Percentiles rank a stretch among this genome's conserved stretches.
Conservation (phyloP, 1,140 invertebrate genomes). For the Danaus melanippus region DNA sequence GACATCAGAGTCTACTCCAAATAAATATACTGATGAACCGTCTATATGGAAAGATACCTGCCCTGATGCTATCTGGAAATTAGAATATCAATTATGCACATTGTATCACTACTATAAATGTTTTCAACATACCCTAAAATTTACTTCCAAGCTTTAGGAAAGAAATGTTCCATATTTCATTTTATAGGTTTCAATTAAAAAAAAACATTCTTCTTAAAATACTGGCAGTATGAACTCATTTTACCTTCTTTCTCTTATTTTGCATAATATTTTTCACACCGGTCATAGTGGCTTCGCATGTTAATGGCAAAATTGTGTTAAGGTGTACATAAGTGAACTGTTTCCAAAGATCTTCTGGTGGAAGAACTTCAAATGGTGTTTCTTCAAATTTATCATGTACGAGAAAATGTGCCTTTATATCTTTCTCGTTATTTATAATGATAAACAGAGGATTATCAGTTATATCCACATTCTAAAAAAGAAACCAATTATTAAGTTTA, state of each 20-base stretch:
- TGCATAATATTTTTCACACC: constrained; percentile 73
- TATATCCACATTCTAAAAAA: constrained; percentile 78
- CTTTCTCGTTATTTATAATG: constrained; percentile 72
- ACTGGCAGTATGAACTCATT: constrained; percentile 9
- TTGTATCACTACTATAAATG: background rate
- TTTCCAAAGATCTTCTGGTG: constrained; percentile 74
- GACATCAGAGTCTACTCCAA: constrained; percentile 72
- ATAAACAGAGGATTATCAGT: constrained; percentile 83
- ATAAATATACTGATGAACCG: constrained; percentile 73
- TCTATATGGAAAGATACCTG: constrained; percentile 77
- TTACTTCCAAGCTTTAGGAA: background rate
- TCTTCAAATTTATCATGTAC: constrained; percentile 80
- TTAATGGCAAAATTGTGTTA: constrained; percentile 71
- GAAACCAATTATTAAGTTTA: background rate
- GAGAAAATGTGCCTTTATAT: constrained; percentile 77
- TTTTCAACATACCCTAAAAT: constrained; percentile 7
- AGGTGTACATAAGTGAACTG: constrained; percentile 78
- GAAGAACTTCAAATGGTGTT: constrained; percentile 75
- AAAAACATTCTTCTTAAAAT: background rate
- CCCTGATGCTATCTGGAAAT: constrained; percentile 74
- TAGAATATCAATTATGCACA: constrained; percentile 1
- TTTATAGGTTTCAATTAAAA: too few relatives aligned
- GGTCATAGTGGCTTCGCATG: constrained; percentile 70
- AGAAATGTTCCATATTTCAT: too few relatives aligned
- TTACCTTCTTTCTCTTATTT: constrained; percentile 73